These are phyloP conservation scores for Catostylus mosaicus DNA, from an alignment of 30 jellyfish, hydroid and myxozoan species.

Conservation along the genomic window DNA sequence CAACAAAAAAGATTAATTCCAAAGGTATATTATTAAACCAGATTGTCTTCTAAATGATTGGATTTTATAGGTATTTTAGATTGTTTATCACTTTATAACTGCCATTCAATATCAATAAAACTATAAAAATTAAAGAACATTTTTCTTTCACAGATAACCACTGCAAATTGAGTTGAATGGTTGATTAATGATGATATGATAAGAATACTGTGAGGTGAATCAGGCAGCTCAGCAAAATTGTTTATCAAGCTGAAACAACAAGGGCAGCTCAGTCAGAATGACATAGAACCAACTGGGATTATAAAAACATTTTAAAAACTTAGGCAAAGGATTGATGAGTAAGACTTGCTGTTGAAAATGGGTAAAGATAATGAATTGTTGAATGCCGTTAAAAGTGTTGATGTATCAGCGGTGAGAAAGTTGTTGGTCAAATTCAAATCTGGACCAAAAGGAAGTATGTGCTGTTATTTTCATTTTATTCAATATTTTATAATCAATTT, in stretches of 20 bases:
- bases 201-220: no score
- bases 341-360: conserved; percentile 37
- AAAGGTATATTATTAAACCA: no score
- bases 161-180: no score
- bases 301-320: neutral
- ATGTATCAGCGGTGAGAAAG: conserved; percentile 84
- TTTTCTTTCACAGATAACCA: no score
- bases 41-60: no score
- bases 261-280: neutral
- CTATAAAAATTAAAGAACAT: no score
- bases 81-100: no score
- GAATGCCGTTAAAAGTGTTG: conserved; percentile 79
- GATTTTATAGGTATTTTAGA: no score
- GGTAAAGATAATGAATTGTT: conserved; percentile 89
- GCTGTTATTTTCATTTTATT: neutral
- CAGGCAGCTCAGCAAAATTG: neutral
- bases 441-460: conserved; percentile 87
- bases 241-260: neutral
- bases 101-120: no score
- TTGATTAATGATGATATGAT: no score
- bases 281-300: neutral
- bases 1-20: no score
- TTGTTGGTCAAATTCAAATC: conserved; percentile 69
- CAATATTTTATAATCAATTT: no score
- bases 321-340: conserved; percentile 1